Percentiles rank a stretch among this genome's conserved stretches.
Conservation (phyloP, 2,888 invertebrate species). For the Bombylius major region DNA sequence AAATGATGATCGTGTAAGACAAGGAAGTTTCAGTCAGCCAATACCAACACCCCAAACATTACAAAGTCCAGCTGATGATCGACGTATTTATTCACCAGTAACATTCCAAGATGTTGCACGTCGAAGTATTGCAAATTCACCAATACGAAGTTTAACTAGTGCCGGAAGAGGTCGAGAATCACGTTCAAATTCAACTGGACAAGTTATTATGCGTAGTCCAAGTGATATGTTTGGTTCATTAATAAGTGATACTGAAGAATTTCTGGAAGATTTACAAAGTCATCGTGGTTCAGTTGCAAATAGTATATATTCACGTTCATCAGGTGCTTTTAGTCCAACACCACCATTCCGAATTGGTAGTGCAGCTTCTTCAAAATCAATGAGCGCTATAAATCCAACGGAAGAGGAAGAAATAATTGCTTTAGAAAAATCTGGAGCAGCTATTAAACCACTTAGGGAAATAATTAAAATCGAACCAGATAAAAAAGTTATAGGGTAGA, state of each 20-base stretch:
- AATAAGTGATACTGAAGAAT: slow-evolving; percentile 43
- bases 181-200: slow-evolving; percentile 57
- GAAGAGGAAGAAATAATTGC: slow-evolving; percentile 32
- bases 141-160: slow-evolving; percentile 41
- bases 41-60: slow-evolving; percentile 26
- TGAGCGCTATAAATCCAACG: slow-evolving; percentile 27
- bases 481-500: no score
- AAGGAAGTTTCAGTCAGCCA: slow-evolving; percentile 15
- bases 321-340: slow-evolving; percentile 41
- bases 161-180: slow-evolving; percentile 40
- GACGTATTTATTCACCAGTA: slow-evolving; percentile 68
- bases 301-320: slow-evolving; percentile 17
- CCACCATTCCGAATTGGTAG: slow-evolving; percentile 46
- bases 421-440: slow-evolving; percentile 22
- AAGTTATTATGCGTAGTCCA: slow-evolving; percentile 43
- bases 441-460: no score
- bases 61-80: slow-evolving; percentile 41
- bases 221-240: slow-evolving; percentile 46
- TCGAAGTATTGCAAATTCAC: slow-evolving; percentile 66
- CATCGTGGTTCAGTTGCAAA: slow-evolving; percentile 26
- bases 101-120: slow-evolving; percentile 73
- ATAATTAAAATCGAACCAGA: no score
- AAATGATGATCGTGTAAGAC: slow-evolving; percentile 18
- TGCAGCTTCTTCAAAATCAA: slow-evolving; percentile 38
- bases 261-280: slow-evolving; percentile 38